phyloP scores from a whole-genome alignment of 2,113 vertebrate genomes.

The Penelope pileata region DNA sequence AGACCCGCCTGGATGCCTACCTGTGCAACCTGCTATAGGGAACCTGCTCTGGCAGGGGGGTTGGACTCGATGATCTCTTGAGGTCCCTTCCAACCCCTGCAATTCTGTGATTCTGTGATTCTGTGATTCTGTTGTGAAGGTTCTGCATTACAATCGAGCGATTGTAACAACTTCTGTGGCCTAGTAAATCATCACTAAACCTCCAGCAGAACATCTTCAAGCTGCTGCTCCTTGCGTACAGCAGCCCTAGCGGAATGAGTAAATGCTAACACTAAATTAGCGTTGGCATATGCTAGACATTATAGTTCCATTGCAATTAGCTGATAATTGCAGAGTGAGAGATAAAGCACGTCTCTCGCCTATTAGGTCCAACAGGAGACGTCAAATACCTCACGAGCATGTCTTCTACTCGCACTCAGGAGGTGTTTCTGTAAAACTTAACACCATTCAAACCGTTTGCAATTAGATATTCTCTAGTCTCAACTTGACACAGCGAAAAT shows the following conservation, averaged over 20 bases:
- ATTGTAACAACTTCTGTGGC: not conserved
- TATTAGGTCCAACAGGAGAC: not conserved
- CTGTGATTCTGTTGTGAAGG: no score
- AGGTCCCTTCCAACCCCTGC: no score
- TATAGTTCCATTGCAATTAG: not conserved
- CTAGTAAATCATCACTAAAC: not conserved
- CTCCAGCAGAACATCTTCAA: not conserved
- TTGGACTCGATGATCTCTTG: no score
- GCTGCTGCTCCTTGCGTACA: not conserved
- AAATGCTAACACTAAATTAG: not conserved
- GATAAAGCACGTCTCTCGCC: not conserved
- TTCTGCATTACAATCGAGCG: not conserved
- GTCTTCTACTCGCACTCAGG: not conserved
- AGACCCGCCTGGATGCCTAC: no score
- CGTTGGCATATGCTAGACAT: not conserved
- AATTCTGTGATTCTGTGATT: no score
- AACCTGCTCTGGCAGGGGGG: no score
- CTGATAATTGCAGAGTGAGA: not conserved
- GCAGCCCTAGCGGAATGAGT: not conserved
- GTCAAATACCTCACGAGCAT: fast-evolving
- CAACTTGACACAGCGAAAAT: not conserved
- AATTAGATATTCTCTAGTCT: not conserved
- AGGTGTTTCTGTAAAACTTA: not conserved
- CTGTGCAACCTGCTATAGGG: no score
- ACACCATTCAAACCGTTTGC: not conserved